Conservation (phyloP, 2,113 vertebrate genomes). For the Bubo scandiacus region DNA sequence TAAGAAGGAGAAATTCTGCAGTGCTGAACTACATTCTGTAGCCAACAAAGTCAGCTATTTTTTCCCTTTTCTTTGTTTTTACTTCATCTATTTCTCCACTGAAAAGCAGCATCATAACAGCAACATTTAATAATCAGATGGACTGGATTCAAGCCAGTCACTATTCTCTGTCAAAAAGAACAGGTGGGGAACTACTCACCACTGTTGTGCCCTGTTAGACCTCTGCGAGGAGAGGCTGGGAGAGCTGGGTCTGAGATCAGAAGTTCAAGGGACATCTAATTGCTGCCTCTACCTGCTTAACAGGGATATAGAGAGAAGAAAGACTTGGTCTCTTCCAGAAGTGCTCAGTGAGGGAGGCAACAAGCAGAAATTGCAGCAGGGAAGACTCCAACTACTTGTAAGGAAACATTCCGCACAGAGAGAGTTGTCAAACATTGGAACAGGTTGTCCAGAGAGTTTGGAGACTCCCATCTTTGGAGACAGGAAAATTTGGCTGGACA, state of each 20-base stretch:
- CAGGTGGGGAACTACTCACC: too few relatives aligned
- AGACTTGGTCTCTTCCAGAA: not conserved
- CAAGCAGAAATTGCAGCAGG: not conserved
- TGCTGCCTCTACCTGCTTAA: not conserved
- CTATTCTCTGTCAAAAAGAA: not conserved
- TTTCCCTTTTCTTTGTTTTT: not conserved
- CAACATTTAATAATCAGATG: not conserved
- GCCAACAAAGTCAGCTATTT: not conserved
- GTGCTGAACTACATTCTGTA: not conserved
- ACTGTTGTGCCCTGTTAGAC: not conserved
- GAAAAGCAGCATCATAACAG: not conserved
- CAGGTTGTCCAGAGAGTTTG: not conserved
- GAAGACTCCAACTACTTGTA: not conserved
- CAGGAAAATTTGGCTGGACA: not conserved
- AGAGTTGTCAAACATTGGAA: not conserved
- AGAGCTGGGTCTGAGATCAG: not conserved
- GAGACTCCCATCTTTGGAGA: not conserved
- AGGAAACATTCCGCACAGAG: not conserved
- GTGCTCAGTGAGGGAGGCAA: not conserved
- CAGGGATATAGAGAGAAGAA: not conserved
- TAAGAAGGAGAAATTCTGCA: not conserved
- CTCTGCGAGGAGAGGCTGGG: not conserved
- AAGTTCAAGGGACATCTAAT: not conserved
- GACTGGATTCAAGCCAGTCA: not conserved
- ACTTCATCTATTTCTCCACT: not conserved